Base-by-base conservation (phyloP, 2,113 vertebrate species). In the Galbula dea region DNA sequence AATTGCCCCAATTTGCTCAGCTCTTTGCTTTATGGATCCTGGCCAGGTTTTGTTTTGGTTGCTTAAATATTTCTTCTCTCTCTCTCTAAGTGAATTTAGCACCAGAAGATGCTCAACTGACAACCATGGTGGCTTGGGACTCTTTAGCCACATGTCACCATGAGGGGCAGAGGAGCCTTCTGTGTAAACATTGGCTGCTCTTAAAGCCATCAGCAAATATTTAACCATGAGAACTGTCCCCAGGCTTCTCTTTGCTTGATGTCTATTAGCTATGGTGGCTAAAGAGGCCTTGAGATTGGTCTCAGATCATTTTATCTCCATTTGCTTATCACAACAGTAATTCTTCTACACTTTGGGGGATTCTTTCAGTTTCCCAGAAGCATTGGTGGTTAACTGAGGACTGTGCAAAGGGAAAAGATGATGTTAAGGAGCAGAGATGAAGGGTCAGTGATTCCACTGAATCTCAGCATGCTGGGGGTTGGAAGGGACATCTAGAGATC, bases 1-100 rank as follows among this genome's bases (percentile, higher is more conserved):
- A 87, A 88, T 85, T 95, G 94, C 90, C 90, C 95, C 92, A 93
- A 65, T 95, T 96, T 93, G 90, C 34, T 95, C 88, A 57, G 90
- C 86, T 95, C 76, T 90, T 90, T 78, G 81, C 71, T 93, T 93
- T 46, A 41, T 95, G 96, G 90, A 96, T 48, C 89, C 49, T 11
- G 66, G 90, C 96, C 95, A 94, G 54, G 48, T 90, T 92, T 83
- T 80, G 48, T 59, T 57, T 7, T 20, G 59, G 57, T 62, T 90
- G 46, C 63, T 93, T 83, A 79, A 94, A 88, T 90, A 66, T 45
- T 77, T 81, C 69, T 81, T 68, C 63, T 86, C 61, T 2, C 5
- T 46, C 67, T 73, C 36, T 62, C 3, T 21, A 0, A 82, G 74
- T 4, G 26, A 91, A 83, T 95, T 94, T 46, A 88, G 12, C 34